A percentile compares a stretch with the other conserved stretches of the same genome.
Conservation (phyloP, 2,797 vertebrate genomes). For the Pempheris klunzingeri region DNA sequence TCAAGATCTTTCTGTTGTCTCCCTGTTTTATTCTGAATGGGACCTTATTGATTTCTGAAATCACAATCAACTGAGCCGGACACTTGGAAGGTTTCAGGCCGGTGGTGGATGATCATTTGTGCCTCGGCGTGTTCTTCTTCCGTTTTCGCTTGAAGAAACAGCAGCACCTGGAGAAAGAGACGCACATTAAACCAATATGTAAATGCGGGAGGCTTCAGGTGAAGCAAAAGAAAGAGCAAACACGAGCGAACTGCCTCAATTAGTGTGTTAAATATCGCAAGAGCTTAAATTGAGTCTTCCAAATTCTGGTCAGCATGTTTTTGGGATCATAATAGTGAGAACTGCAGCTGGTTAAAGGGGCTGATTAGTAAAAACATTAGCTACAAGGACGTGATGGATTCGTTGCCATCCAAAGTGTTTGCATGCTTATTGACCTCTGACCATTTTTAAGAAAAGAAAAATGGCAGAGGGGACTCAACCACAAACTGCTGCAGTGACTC, state of each 20-base stretch:
- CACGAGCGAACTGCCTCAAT: slow-evolving; percentile 15
- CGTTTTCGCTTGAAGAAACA: slow-evolving; percentile 99
- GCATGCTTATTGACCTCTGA: slow-evolving; percentile 18
- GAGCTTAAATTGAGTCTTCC: slow-evolving; percentile 15
- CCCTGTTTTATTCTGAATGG: slow-evolving; percentile 59
- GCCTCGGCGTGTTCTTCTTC: slow-evolving; percentile 97
- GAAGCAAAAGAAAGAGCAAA: slow-evolving; percentile 33
- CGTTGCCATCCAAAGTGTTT: slow-evolving; percentile 29
- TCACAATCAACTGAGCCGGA: slow-evolving; percentile 75
- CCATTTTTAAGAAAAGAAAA: slow-evolving; percentile 21
- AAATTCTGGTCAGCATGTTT: slow-evolving; percentile 20
- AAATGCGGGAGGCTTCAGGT: background rate
- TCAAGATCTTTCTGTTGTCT: slow-evolving; percentile 63
- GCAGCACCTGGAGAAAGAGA: slow-evolving; percentile 92
- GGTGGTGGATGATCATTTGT: slow-evolving; percentile 90
- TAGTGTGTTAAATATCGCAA: slow-evolving; percentile 21
- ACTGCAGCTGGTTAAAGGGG: slow-evolving; percentile 21
- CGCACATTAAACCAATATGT: slow-evolving; percentile 10
- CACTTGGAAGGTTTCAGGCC: slow-evolving; percentile 51
- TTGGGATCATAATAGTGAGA: slow-evolving; percentile 1
- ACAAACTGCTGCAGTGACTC: slow-evolving; percentile 36
- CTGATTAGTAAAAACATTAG: slow-evolving; percentile 16
- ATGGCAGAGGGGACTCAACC: slow-evolving; percentile 9
- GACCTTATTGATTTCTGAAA: slow-evolving; percentile 77
- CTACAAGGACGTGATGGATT: slow-evolving; percentile 36